Conservation (phyloP, 2,888 invertebrate genomes). For the Rhagium mordax region DNA sequence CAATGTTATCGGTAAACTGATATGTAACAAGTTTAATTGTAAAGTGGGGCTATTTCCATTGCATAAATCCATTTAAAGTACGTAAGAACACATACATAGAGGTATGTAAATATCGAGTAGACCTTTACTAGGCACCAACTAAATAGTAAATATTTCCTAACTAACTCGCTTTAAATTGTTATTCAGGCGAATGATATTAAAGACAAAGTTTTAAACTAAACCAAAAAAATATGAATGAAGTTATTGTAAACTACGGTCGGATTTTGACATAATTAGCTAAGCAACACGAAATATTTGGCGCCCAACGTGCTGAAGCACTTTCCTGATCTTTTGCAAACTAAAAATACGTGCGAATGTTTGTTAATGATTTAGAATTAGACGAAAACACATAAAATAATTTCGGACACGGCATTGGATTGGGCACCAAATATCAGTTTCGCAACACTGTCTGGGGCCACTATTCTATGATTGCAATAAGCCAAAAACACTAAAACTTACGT, state of each 20-base stretch:
- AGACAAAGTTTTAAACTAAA: no score
- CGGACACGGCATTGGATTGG: neutral
- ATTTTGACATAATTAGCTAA: neutral
- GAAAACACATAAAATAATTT: neutral
- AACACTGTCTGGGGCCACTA: neutral
- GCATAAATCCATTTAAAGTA: no score
- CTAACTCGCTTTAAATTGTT: no score
- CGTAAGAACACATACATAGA: no score
- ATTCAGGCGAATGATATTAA: no score
- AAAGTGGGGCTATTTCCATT: neutral
- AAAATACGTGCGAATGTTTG: neutral
- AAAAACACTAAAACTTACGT: slow-evolving; percentile 49
- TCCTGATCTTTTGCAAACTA: neutral
- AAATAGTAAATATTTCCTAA: no score
- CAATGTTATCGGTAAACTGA: neutral
- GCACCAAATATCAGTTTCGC: neutral
- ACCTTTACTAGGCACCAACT: no score
- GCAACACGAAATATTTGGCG: neutral
- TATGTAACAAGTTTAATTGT: neutral
- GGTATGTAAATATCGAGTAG: no score
- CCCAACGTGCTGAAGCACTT: neutral
- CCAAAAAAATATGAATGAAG: neutral
- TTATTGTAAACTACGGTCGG: neutral
- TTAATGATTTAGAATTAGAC: neutral
- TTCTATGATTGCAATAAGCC: slow-evolving; percentile 24